Base-by-base conservation (phyloP, 2,113 vertebrate genomes). In the Panurus biarmicus region DNA sequence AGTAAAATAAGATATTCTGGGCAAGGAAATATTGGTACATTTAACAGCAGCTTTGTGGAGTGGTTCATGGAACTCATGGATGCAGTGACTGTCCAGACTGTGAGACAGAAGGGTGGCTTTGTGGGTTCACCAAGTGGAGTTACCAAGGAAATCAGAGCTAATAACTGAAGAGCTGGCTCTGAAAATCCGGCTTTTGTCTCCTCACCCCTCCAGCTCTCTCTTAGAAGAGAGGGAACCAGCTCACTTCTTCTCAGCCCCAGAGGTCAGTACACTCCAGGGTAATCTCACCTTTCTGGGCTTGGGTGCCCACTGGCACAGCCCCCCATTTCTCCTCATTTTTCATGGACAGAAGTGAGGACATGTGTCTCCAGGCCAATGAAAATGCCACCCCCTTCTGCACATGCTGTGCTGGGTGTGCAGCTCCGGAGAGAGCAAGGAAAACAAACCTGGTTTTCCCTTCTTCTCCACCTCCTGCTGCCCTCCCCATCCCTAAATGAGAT, bases 281-380 rank as follows among this genome's bases (percentile, higher is more conserved):
- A 5, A 47, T 8, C 47, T 57, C 18, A 4, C 8, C 38, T 19
- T 24, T 31, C 73, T 62, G 58, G 53, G 40, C 14, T 35, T 36
- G 31, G 20, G 9, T 89, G 35, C 23, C 50, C 36, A 9, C 29
- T 29, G 24, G 23, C 45, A 79, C 13, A 86, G 16, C 25, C 14
- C 8, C 16, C 10, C 7, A 4, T 28, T 80, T 62, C 24, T 7
- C 14, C 45, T 28, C 13, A 4, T 66, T 47, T 66, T 17, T 7
- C 33, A 4, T 3, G 12, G 22, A 1, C 10, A 7, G 67, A 12
- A 33, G 42, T 14, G 67, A 40, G 31, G 5, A 15, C 0, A 0
- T 6, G 9, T 31, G 26, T n/a, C 58, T 36, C 25, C 13, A 69
- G 76, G 42, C 42, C 26, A 10, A 0, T 1, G 4, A 19, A 15